Base-by-base conservation (phyloP, 2,888 invertebrate species). In the Antitype chi region DNA sequence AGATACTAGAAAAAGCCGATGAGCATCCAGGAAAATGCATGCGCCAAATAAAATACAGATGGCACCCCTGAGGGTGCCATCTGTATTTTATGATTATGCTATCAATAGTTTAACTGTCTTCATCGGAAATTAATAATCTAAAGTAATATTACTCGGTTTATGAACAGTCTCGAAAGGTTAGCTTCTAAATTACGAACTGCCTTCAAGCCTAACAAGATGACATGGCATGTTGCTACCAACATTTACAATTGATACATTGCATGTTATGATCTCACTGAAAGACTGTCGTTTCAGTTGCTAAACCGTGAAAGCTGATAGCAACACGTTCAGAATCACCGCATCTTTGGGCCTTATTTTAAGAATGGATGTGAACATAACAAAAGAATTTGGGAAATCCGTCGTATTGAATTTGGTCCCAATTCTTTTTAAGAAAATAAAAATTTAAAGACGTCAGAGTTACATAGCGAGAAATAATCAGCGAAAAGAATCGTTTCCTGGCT, bases 151-250 rank as follows among this genome's bases (percentile, higher is more conserved):
- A 60, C 80, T 80, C 28, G 85, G 83, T 86, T 87, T 86, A 86
- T 87, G 80, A 85, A 72, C 85, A 85, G 85, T 86, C 85, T 87
- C 78, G 38, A 63, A 79, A 76, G n/a, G 74, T 79, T 77, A 78
- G 74, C 70, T 62, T 82, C 79, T 82, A 84, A 81, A 85, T 81
- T 81, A 72, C 55, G 66, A 80, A 86, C 76, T 87, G 85, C 82
- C 76, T 82, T 80, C 70, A 82, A 80, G 87, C 87, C 85, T 86
- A 82, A 75, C 57, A 38, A 74, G 68, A 73, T 75, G 70, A 68
- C 67, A 66, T 47, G 63, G 62, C 76, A 74, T 82, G 79, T 85
- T 76, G 85, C 85, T 80, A 84, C 62, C 85, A 79, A 72, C 79
- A 38, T 85, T 84, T 79, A 79, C 78, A 75, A n/a, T 23, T 1